Evolutionary conservation across 2,888 invertebrate genomes (phyloP), one percentile per base, ranked within the genome.

Genomic region (Agrotis puta): DNA sequence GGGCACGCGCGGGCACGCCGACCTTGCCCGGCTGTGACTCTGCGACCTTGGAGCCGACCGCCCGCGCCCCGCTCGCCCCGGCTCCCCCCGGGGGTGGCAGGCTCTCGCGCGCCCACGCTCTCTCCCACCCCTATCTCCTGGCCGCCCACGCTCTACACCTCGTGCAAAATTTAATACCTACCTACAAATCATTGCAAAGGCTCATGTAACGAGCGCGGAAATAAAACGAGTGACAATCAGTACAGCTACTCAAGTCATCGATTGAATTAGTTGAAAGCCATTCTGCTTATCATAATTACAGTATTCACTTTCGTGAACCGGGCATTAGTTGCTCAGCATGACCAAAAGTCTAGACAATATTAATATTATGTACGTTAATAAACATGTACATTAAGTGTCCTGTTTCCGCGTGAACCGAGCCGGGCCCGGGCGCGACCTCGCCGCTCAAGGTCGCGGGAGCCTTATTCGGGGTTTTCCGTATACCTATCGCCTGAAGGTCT

Each of bases 21-120:
- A 95, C 95, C 95, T 95, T 96, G 95, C 95, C 95, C 95, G 95
- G 95, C 95, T 93, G 95, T 96, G 95, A 96, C 95, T 95, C 95
- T 94, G 94, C 94, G 95, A 95, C 95, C 95, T 95, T 95, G 95
- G 94, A 94, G 93, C 94, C 92, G 91, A 88, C 87, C 89, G 87
- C 82, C 87, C 86, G 83, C 86, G 74, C 83, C 79, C 84, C 73
- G 83, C 79, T 70, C 80, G 56, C 72, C 87, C 67, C 82, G 81
- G 47, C 80, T 9, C 75, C 76, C 82, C 9, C 78, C 64, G 75
- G 76, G 82, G 79, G 79, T 79, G 84, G 79, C 79, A 66, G 70
- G 86, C 88, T 84, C 89, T 87, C 88, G 79, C 79, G 67, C 91
- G 89, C 91, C 91, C 87, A 89, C 92, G 90, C 88, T 74, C 84